Evolutionary conservation across 2,113 vertebrate species (phyloP), one percentile per base, ranked within the genome.

Genomic region (Poecile atricapillus): DNA sequence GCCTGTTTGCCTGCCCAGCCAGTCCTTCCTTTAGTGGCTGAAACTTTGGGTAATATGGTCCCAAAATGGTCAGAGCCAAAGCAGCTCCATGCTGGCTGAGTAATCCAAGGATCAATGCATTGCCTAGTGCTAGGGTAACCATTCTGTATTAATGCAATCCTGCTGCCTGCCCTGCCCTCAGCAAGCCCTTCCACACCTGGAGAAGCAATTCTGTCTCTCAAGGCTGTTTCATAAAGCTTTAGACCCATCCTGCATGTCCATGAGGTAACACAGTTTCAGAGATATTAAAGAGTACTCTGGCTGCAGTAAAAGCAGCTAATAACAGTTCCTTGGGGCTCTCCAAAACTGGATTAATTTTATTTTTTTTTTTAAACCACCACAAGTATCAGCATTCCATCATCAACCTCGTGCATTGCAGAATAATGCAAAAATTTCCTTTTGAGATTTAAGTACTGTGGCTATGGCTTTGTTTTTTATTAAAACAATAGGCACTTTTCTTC

Each of bases 401-500:
- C 1, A 1, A 35, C 71, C 30, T 74, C 0, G 0, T 31, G 13
- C 25, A 39, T 10, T 31, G 17, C 3, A 5, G 84, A 56, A 56
- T 44, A 49, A 58, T 4, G 20, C 37, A 93, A 67, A 74, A 3
- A 56, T 83, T 91, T 86, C 82, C 31, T 60, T 67, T 59, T 1
- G 0, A 67, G n/a, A 46, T 55, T 50, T 46, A 62, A 22, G 2
- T n/a, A 20, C 27, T 12, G 3, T 56, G 41, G 37, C 46, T 81
- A 69, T 47, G 43, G 15, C 25, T 22, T 58, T 87, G 14, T 1
- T 23, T 86, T 93, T 92, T 64, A 50, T 69, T 81, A 53, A 75
- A 92, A 88, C 10, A 47, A 50, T 15, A 37, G 13, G 11, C 18
- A 31, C 75, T 83, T 95, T 65, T 73, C 22, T 69, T 65, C 30